A percentile compares a stretch with the other conserved stretches of the same genome.
These are phyloP conservation scores for Brachylomia viminalis DNA, from an alignment of 2,888 invertebrate genomes.

Conservation along the genomic window DNA sequence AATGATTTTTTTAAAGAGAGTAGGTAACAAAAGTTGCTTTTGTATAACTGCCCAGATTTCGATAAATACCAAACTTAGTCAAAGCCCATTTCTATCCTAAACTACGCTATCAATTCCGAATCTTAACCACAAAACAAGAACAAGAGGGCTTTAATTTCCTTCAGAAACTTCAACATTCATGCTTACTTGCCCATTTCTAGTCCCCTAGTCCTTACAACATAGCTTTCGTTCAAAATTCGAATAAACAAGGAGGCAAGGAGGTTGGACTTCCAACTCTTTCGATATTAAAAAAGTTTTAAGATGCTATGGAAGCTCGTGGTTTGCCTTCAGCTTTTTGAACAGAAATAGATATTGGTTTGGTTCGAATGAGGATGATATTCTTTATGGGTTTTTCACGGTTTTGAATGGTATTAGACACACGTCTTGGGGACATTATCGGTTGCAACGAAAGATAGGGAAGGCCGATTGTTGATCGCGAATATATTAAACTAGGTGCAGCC, in stretches of 20 bases:
- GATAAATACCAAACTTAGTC: neutral
- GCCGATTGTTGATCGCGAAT: neutral
- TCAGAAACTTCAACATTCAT: slow-evolving; percentile 32
- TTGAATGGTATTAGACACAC: neutral
- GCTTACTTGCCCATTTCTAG: slow-evolving; percentile 33
- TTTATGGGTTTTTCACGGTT: neutral
- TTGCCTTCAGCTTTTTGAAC: slow-evolving; percentile 29
- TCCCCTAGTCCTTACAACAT: slow-evolving; percentile 50
- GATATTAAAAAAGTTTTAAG: slow-evolving; percentile 78
- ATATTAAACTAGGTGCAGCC: too few relatives aligned
- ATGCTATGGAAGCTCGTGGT: slow-evolving; percentile 51
- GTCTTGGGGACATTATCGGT: neutral
- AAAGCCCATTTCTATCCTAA: neutral
- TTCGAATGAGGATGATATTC: neutral
- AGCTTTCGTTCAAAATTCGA: slow-evolving; percentile 65
- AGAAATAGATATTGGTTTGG: slow-evolving; percentile 31
- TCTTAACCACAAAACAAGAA: slow-evolving; percentile 47
- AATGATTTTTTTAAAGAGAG: neutral
- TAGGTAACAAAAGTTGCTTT: neutral
- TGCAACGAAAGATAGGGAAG: neutral
- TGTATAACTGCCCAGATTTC: neutral
- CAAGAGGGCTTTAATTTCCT: slow-evolving; percentile 33
- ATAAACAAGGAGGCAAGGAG: slow-evolving; percentile 69
- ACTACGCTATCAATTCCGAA: slow-evolving; percentile 16
- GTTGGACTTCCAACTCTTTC: slow-evolving; percentile 67